A percentile compares a stretch with the other conserved stretches of the same genome.
Evolutionary conservation across 2,888 invertebrate species (phyloP).

Genomic region (Tetropium fuscum): DNA sequence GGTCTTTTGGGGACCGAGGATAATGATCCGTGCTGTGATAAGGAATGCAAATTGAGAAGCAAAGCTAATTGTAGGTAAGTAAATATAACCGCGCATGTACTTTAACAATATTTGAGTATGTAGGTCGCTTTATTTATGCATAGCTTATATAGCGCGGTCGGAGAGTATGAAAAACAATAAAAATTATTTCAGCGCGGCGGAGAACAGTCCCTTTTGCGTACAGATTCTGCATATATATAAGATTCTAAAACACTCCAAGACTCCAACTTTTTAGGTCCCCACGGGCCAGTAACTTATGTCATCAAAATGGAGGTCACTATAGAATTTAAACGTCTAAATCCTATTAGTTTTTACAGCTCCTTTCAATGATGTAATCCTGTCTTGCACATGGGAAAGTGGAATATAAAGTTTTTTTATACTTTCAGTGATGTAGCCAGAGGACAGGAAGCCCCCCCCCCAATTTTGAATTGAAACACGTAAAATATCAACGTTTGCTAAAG

Average conservation of each 20-base stretch:
- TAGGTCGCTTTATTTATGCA: too few species aligned
- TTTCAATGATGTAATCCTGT: background rate
- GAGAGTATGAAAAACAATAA: background rate
- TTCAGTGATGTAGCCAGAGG: slow-evolving; percentile 1
- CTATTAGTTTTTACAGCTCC: slow-evolving; percentile 1
- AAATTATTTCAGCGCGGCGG: background rate
- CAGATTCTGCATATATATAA: background rate
- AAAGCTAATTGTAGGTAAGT: slow-evolving; percentile 89
- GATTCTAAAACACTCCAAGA: background rate
- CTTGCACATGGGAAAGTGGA: background rate
- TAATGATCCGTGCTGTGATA: slow-evolving; percentile 93
- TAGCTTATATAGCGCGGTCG: slow-evolving; percentile 1
- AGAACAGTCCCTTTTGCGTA: background rate
- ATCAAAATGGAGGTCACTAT: background rate
- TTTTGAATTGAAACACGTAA: background rate
- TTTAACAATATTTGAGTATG: background rate
- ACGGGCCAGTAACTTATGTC: background rate
- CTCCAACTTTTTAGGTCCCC: background rate
- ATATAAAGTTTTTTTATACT: background rate
- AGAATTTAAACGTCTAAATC: slow-evolving; percentile 1
- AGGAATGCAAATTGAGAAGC: slow-evolving; percentile 88
- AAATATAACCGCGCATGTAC: background rate
- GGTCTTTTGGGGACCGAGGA: slow-evolving; percentile 93
- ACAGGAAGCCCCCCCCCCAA: background rate
- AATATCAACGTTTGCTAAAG: background rate